Evolutionary conservation across 2,113 vertebrate genomes (phyloP), one percentile per base, ranked within the genome.

Genomic region (Rhinogobius similis): DNA sequence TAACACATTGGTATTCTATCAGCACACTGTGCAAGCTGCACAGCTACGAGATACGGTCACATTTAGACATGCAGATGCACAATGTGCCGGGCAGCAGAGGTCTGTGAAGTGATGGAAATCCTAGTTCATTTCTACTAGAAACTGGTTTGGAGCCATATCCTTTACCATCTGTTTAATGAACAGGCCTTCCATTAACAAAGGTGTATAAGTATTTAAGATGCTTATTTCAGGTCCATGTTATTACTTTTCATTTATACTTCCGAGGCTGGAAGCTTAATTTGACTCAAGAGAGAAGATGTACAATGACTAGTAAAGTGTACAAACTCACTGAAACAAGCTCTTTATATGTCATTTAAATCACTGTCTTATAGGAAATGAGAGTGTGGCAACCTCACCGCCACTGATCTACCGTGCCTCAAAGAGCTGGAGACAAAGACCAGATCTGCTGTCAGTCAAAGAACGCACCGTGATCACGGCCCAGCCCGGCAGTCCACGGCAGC

Each of bases 281-380:
- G 32, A 36, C 32, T 36, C 3, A 36, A 36, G 32, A 36, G 32
- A 1, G 9, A 36, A 36, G 32, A 8, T 36, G 32, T 36, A 36
- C 32, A 36, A 3, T 36, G 5, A 36, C 32, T 36, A n/a, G n/a
- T n/a, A 36, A 36, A 36, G 32, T 8, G 6, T 36, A 36, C 32
- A 8, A 8, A 36, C 2, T 36, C 5, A 36, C 32, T 36, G 32
- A 36, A 36, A 36, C 32, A 13, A 12, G 10, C 78, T 89, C 72
- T 86, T 87, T 87, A 77, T 90, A 84, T 90, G 76, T 78, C 86
- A 76, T 89, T 83, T 81, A 85, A 88, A 88, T 91, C 90, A 73
- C 87, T 91, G 86, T 83, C 73, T 86, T 76, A 23, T 91, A 98
- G 97, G 94, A 90, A 88, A 94, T 89, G 95, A 95, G 81, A 93